Conservation (phyloP, 2,113 vertebrate genomes). For the Vanacampus margaritifer region DNA sequence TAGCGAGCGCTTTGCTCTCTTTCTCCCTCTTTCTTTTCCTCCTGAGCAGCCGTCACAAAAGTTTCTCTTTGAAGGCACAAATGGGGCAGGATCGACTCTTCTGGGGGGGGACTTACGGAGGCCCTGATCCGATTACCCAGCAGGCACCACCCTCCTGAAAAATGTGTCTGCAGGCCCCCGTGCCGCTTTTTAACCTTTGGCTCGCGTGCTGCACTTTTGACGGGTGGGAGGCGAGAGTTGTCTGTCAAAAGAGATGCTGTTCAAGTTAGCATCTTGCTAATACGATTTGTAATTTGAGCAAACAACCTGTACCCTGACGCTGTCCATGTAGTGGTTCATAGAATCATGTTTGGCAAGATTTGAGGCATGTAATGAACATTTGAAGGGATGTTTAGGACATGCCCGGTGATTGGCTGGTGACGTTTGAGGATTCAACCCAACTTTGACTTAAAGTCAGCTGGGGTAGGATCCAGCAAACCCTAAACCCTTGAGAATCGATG, state of each 20-base stretch:
- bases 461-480: too few species aligned
- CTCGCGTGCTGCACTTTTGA: conserved; percentile 62
- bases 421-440: too few species aligned
- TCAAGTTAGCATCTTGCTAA: background rate
- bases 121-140: conserved; percentile 75
- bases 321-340: too few species aligned
- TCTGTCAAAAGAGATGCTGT: background rate
- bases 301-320: too few species aligned
- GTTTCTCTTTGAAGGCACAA: conserved; percentile 73
- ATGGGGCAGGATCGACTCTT: conserved; percentile 72
- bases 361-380: too few species aligned
- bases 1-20: conserved; percentile 49
- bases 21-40: conserved; percentile 46
- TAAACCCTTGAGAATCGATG: too few species aligned
- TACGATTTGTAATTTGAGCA: too few species aligned
- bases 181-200: conserved; percentile 74
- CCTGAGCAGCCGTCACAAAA: conserved; percentile 66
- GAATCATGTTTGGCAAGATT: too few species aligned
- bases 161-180: conserved; percentile 70
- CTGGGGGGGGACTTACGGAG: conserved; percentile 70
- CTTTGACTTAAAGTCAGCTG: too few species aligned
- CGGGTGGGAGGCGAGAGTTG: conserved; percentile 38
- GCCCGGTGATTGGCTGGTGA: too few species aligned
- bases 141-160: conserved; percentile 65
- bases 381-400: too few species aligned